Percentiles rank a stretch among this genome's conserved stretches.
Evolutionary conservation across 1,140 invertebrate species (phyloP).

Genomic region (Gonatopus flavifemur): DNA sequence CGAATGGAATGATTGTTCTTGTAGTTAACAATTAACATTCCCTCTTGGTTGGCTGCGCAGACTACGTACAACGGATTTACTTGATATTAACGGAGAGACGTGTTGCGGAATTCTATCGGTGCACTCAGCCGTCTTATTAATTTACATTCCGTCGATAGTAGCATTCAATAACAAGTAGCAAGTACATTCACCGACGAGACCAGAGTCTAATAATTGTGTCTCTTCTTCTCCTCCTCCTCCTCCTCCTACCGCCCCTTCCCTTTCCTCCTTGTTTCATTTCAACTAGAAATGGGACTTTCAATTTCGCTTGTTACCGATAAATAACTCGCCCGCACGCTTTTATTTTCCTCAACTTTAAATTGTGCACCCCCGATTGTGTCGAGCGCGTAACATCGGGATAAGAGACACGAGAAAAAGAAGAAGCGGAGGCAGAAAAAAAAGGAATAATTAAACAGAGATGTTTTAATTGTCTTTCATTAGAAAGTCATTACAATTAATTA

Average conservation of each 20-base stretch:
- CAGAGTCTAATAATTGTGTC: constrained; percentile 17
- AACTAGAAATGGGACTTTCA: too few relatives aligned
- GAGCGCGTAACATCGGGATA: not conserved
- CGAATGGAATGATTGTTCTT: too few relatives aligned
- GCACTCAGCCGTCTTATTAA: constrained; percentile 23
- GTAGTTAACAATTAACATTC: too few relatives aligned
- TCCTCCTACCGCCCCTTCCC: not conserved
- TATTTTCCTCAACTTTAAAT: constrained; percentile 5
- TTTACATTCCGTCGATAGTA: constrained; percentile 22
- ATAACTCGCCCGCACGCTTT: too few relatives aligned
- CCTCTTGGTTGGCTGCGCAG: too few relatives aligned
- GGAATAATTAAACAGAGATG: not conserved
- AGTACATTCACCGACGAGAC: constrained; percentile 23
- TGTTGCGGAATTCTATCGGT: constrained; percentile 22
- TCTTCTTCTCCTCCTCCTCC: constrained; percentile 3
- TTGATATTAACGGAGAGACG: constrained; percentile 14
- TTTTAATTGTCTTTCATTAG: constrained; percentile 29
- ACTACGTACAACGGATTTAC: not conserved
- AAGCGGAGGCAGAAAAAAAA: not conserved
- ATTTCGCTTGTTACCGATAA: constrained; percentile 17
- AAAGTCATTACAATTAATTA: constrained; percentile 32
- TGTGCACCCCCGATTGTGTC: not conserved
- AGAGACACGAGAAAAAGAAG: not conserved
- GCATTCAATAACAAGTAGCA: constrained; percentile 27
- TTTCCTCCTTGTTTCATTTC: too few relatives aligned